These are phyloP conservation scores for Melieria crassipennis DNA, from an alignment of 2,888 invertebrate genomes.

Conservation along the genomic window DNA sequence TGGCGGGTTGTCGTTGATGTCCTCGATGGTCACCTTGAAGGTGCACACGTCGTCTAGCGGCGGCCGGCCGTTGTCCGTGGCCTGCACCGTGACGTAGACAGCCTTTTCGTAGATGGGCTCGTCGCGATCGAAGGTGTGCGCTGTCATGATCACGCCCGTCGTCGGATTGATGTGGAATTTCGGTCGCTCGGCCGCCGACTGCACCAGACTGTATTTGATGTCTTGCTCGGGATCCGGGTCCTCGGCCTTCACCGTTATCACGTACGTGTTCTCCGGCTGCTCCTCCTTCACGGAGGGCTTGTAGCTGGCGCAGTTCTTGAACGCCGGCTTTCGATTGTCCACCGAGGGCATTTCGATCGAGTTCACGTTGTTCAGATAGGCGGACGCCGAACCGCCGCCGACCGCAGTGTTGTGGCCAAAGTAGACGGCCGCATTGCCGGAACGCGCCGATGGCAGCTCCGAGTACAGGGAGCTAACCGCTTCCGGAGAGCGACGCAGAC, in stretches of 20 bases:
- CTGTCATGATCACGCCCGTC: slow-evolving; percentile 81
- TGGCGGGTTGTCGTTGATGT: slow-evolving; percentile 88
- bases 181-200: slow-evolving; percentile 76
- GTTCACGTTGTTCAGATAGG: slow-evolving; percentile 41
- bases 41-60: slow-evolving; percentile 93
- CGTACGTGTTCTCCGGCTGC: slow-evolving; percentile 76
- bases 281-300: slow-evolving; percentile 84
- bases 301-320: slow-evolving; percentile 84
- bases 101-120: slow-evolving; percentile 86
- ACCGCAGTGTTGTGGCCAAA: slow-evolving; percentile 38
- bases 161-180: slow-evolving; percentile 82
- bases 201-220: slow-evolving; percentile 85
- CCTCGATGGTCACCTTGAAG: slow-evolving; percentile 88
- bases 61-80: slow-evolving; percentile 91
- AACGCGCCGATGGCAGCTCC: slow-evolving; percentile 43
- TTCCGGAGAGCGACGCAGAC: slow-evolving; percentile 43
- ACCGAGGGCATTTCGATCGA: slow-evolving; percentile 52
- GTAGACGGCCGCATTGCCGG: slow-evolving; percentile 42
- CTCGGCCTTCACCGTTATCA: slow-evolving; percentile 69
- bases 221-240: slow-evolving; percentile 78
- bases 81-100: slow-evolving; percentile 86
- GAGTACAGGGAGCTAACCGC: slow-evolving; percentile 49
- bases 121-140: slow-evolving; percentile 86
- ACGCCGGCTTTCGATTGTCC: slow-evolving; percentile 88
- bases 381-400: slow-evolving; percentile 23